A percentile compares a stretch with the other conserved stretches of the same genome.
These are phyloP conservation scores for Alentia gelatinosa DNA, from an alignment of 2,888 invertebrate species.

Conservation along the genomic window DNA sequence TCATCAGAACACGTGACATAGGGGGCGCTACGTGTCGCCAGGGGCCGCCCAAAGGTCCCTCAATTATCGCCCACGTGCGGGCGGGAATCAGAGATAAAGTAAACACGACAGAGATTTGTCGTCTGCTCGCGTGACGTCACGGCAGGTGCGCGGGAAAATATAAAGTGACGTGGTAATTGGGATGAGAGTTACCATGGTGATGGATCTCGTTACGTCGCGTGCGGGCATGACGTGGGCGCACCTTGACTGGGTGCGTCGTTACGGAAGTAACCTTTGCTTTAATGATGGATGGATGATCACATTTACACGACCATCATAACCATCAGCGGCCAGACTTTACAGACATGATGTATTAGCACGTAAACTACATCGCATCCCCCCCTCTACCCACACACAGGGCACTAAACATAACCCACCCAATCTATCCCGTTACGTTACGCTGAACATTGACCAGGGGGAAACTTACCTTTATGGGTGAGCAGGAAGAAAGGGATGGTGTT, in stretches of 20 bases:
- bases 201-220: neutral
- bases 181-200: neutral
- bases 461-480: constrained; percentile 41
- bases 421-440: neutral
- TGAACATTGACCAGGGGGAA: neutral
- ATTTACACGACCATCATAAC: no score
- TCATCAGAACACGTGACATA: neutral
- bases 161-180: neutral
- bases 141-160: neutral
- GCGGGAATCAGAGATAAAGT: no score
- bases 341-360: no score
- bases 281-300: neutral
- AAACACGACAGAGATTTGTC: neutral
- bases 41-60: neutral
- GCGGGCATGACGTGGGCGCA: neutral
- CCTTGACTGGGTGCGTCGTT: neutral
- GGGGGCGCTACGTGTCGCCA: neutral
- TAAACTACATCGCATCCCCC: no score
- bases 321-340: no score
- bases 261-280: neutral
- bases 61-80: neutral
- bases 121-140: constrained; percentile 27
- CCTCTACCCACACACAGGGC: no score
- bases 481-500: constrained; percentile 46
- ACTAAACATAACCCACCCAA: no score